Conservation (phyloP, 1,140 invertebrate species). For the Hyles vespertilio region DNA sequence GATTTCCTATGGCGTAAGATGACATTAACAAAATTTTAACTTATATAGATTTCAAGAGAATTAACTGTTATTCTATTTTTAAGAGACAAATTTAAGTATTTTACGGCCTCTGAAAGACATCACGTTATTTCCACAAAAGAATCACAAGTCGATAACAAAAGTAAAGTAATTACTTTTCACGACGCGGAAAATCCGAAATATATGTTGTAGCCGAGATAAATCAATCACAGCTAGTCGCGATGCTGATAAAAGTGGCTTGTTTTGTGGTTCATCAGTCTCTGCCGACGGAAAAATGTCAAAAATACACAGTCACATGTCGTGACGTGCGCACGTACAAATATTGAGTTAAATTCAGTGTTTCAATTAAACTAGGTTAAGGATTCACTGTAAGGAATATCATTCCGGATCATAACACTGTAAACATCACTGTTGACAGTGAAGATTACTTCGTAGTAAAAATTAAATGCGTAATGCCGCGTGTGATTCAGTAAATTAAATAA, state of each 20-base stretch:
- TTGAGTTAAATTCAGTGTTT: constrained; percentile 49
- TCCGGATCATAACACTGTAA: constrained; percentile 7
- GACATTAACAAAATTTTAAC: too few relatives aligned
- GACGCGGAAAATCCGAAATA: constrained; percentile 28
- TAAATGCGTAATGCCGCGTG: not conserved
- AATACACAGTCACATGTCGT: constrained; percentile 48
- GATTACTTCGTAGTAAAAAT: not conserved
- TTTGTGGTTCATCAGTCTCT: constrained; percentile 28
- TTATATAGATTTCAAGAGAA: too few relatives aligned
- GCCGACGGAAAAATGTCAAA: constrained; percentile 23
- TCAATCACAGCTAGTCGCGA: constrained; percentile 50
- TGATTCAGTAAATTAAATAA: constrained; percentile 3
- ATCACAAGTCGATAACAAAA: too few relatives aligned
- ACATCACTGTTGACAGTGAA: constrained; percentile 1
- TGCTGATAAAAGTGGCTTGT: constrained; percentile 38
- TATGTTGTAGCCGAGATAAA: constrained; percentile 38
- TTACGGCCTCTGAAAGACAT: too few relatives aligned
- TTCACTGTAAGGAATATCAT: constrained; percentile 9
- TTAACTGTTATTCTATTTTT: too few relatives aligned
- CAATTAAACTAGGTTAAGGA: constrained; percentile 56
- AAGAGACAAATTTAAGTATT: too few relatives aligned
- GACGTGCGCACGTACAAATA: constrained; percentile 46
- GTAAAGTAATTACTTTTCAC: not conserved
- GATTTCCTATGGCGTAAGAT: too few relatives aligned
- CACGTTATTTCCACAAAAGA: too few relatives aligned